phyloP scores from a whole-genome alignment of 2,113 vertebrate species.

The Arizona elegans region DNA sequence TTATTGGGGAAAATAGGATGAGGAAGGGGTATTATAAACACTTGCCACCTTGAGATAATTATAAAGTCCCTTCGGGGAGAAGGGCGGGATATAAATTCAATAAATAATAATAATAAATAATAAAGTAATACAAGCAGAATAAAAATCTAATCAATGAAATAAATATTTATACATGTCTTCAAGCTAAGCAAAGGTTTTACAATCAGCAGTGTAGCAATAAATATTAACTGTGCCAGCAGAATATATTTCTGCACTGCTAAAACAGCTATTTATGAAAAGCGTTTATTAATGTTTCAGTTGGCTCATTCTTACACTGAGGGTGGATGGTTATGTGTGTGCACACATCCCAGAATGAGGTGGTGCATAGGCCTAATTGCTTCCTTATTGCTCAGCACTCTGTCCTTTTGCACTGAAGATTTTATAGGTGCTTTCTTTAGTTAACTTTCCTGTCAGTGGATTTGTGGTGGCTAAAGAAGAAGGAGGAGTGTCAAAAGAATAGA shows the following conservation, averaged over 20 bases:
- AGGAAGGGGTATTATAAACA: too few relatives aligned
- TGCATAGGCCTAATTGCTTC: not conserved
- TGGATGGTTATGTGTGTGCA: not conserved
- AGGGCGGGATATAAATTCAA: too few relatives aligned
- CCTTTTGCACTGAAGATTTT: not conserved
- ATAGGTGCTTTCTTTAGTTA: not conserved
- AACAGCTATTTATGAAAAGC: not conserved
- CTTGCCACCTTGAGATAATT: too few relatives aligned
- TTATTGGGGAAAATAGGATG: too few relatives aligned
- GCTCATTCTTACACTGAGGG: not conserved
- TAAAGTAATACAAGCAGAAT: too few relatives aligned
- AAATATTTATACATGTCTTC: not conserved
- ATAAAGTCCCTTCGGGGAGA: too few relatives aligned
- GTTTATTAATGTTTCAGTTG: not conserved
- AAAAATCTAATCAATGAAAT: too few relatives aligned
- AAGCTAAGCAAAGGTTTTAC: not conserved
- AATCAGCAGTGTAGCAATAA: not conserved
- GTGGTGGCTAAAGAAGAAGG: not conserved
- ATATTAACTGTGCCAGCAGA: not conserved
- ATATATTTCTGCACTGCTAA: not conserved
- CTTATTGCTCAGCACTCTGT: not conserved
- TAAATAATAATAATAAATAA: too few relatives aligned
- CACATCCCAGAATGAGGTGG: not conserved
- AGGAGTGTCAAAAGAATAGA: not conserved
- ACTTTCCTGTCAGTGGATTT: not conserved